Evolutionary conservation across 2,888 invertebrate species (phyloP).

Genomic region (Neoscelio sp.): DNA sequence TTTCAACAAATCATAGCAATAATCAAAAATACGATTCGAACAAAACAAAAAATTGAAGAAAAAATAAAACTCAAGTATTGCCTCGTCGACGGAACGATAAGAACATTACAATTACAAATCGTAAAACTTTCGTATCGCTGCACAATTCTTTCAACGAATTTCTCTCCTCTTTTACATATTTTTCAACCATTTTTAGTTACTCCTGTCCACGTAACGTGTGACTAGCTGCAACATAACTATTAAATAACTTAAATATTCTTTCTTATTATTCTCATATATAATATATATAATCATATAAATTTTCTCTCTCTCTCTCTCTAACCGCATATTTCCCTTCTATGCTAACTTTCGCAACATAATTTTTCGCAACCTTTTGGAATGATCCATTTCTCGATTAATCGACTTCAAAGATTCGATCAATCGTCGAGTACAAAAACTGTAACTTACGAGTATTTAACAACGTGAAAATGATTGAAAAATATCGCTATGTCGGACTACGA

Average conservation of each 20-base stretch:
- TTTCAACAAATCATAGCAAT: constrained; percentile 35
- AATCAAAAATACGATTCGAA: constrained; percentile 11
- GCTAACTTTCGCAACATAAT: constrained; percentile 31
- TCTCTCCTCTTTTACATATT: background rate
- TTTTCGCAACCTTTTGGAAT: constrained; percentile 31
- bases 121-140: no score
- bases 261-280: constrained; percentile 37
- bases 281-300: constrained; percentile 47
- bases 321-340: constrained; percentile 6
- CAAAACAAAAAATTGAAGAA: no score
- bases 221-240: constrained; percentile 80
- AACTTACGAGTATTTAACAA: constrained; percentile 53
- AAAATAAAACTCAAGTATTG: no score
- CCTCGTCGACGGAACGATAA: no score
- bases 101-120: no score
- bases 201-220: constrained; percentile 76
- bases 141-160: no score
- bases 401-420: background rate
- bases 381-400: background rate
- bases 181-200: constrained; percentile 47
- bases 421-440: constrained; percentile 39
- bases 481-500: background rate
- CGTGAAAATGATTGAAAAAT: constrained; percentile 17
- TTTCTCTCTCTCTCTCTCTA: constrained; percentile 42
- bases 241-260: constrained; percentile 79